Evolutionary conservation across 2,113 vertebrate species (phyloP).

Genomic region (Mirza zaza): DNA sequence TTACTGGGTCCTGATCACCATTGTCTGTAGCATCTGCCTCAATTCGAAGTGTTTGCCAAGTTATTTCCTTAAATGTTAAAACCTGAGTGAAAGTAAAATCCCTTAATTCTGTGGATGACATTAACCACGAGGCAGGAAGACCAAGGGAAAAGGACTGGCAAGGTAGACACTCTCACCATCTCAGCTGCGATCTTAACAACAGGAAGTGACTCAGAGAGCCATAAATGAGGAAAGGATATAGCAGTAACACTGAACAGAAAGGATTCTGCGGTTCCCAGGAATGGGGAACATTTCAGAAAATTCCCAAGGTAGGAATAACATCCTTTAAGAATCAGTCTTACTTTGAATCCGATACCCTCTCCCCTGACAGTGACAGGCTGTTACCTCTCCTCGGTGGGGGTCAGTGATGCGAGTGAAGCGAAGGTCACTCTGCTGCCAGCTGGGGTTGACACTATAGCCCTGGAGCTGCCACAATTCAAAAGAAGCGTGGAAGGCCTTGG

Average conservation of each 20-base stretch:
- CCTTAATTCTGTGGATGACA: slow-evolving; percentile 5
- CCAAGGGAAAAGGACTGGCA: not conserved
- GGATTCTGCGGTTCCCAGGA: not conserved
- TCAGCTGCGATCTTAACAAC: not conserved
- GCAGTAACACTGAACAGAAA: not conserved
- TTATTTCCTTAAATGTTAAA: slow-evolving; percentile 98
- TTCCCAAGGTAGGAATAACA: not conserved
- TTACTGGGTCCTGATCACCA: slow-evolving; percentile 92
- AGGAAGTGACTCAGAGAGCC: not conserved
- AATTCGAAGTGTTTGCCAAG: slow-evolving; percentile 97
- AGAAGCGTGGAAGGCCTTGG: slow-evolving; percentile 96
- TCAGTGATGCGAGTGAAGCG: slow-evolving; percentile 95
- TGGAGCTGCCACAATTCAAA: slow-evolving; percentile 99
- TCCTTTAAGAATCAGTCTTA: not conserved
- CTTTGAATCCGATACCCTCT: not conserved
- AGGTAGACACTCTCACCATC: not conserved
- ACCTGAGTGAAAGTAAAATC: slow-evolving; percentile 85
- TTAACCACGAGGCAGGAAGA: not conserved
- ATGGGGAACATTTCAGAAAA: not conserved
- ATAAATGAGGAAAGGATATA: not conserved
- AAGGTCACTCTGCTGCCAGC: slow-evolving; percentile 95
- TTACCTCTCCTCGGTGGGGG: slow-evolving; percentile 95
- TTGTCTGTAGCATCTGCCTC: slow-evolving; percentile 96
- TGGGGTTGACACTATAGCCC: slow-evolving; percentile 96
- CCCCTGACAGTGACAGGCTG: not conserved